Percentiles rank a stretch among this genome's conserved stretches.
Evolutionary conservation across 2,113 vertebrate species (phyloP).

Genomic region (Apodemus sylvaticus): DNA sequence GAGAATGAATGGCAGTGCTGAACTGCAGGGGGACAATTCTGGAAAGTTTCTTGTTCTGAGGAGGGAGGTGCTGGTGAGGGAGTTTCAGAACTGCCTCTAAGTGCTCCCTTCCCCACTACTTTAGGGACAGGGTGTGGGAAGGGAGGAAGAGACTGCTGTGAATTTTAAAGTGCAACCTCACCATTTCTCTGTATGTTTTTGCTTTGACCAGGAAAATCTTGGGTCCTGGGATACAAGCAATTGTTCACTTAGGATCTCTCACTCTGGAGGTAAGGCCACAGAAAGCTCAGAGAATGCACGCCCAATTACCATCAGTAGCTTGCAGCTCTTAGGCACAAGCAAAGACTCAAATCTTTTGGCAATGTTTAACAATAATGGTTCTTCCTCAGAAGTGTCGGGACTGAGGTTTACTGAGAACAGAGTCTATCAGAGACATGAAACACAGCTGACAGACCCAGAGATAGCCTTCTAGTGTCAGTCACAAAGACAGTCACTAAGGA

Average conservation of each 20-base stretch:
- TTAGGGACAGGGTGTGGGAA: background rate
- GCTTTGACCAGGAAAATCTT: background rate
- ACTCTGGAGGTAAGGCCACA: background rate
- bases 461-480: background rate
- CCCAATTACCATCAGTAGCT: background rate
- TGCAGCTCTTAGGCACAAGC: background rate
- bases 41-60: slow-evolving; percentile 16
- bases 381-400: background rate
- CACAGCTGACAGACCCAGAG: background rate
- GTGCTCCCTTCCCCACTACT: background rate
- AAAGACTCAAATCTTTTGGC: background rate
- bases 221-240: background rate
- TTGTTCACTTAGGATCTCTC: background rate
- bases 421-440: background rate
- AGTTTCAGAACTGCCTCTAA: background rate
- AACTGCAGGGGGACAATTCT: background rate
- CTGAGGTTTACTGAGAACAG: background rate
- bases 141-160: background rate
- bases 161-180: background rate
- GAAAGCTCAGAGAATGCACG: background rate
- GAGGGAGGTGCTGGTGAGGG: background rate
- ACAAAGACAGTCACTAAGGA: background rate
- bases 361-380: background rate
- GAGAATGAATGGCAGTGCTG: background rate
- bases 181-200: slow-evolving; percentile 21